phyloP scores from a whole-genome alignment of 2,113 vertebrate species.

The Cyrtonyx montezumae region DNA sequence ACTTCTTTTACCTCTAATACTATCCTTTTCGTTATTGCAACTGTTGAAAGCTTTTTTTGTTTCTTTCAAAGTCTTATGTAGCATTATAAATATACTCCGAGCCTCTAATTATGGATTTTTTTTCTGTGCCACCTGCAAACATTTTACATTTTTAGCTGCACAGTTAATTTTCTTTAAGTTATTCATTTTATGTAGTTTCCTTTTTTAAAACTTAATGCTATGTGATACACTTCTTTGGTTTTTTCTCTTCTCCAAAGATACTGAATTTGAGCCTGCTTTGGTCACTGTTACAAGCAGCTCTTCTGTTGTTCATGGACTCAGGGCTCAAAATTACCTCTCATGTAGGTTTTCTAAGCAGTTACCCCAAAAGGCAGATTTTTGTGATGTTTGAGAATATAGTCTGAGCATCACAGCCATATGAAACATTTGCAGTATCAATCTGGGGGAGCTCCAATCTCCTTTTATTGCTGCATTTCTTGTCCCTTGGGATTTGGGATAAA shows the following conservation, averaged over 20 bases:
- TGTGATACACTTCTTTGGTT: not conserved
- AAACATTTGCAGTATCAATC: not conserved
- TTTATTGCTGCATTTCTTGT: not conserved
- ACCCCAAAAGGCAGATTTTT: not conserved
- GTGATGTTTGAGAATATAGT: not conserved
- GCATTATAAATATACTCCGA: slow-evolving; percentile 44
- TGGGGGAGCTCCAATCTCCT: not conserved
- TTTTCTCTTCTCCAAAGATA: slow-evolving; percentile 14
- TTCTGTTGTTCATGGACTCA: not conserved
- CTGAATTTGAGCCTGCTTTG: not conserved
- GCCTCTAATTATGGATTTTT: slow-evolving; percentile 47
- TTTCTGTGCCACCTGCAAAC: slow-evolving; percentile 52
- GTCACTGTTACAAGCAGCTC: not conserved
- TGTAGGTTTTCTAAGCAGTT: not conserved
- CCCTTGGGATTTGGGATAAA: not conserved
- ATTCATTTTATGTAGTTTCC: slow-evolving; percentile 33
- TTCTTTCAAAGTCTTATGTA: slow-evolving; percentile 32
- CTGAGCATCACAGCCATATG: not conserved
- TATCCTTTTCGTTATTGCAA: slow-evolving; percentile 36
- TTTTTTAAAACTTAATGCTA: slow-evolving; percentile 55
- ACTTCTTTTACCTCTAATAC: slow-evolving; percentile 50
- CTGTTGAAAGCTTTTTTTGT: slow-evolving; percentile 40
- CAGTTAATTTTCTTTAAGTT: slow-evolving; percentile 45
- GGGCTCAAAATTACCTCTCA: not conserved
- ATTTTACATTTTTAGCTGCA: slow-evolving; percentile 52